Evolutionary conservation across 1,140 invertebrate genomes (phyloP).

Genomic region (Trichomalopsis sarcophagae): DNA sequence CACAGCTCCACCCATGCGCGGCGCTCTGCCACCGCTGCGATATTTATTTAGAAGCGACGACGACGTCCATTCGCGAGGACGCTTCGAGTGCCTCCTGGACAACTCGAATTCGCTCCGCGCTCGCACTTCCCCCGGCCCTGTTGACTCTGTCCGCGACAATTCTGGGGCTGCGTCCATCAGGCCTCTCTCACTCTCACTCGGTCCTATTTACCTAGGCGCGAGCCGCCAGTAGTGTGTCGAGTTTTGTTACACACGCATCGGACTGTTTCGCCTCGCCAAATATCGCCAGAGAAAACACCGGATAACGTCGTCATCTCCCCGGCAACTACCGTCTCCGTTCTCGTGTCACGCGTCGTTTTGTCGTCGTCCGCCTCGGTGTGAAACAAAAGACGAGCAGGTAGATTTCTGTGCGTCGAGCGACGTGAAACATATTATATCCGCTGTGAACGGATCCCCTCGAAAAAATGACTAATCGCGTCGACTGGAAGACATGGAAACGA

Average conservation of each 20-base stretch:
- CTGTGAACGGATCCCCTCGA: too few species aligned
- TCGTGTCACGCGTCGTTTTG: too few species aligned
- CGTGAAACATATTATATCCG: too few species aligned
- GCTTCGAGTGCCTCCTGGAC: constrained; percentile 25
- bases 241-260: constrained; percentile 33
- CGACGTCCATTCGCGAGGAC: background rate
- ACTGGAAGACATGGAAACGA: too few species aligned
- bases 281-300: constrained; percentile 41
- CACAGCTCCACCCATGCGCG: background rate
- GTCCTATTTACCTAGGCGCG: background rate
- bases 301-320: background rate
- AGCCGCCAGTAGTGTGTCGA: background rate
- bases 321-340: too few species aligned
- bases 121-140: background rate
- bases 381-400: too few species aligned
- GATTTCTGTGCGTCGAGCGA: too few species aligned
- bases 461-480: too few species aligned
- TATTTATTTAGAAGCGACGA: constrained; percentile 41
- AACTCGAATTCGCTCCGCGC: constrained; percentile 5
- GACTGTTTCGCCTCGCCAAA: constrained; percentile 42
- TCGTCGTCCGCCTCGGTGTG: too few species aligned
- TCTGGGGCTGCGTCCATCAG: background rate
- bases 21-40: background rate
- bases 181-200: background rate
- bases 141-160: background rate